Conservation (phyloP, 2,797 vertebrate genomes). For the Kryptolebias ocellatus region DNA sequence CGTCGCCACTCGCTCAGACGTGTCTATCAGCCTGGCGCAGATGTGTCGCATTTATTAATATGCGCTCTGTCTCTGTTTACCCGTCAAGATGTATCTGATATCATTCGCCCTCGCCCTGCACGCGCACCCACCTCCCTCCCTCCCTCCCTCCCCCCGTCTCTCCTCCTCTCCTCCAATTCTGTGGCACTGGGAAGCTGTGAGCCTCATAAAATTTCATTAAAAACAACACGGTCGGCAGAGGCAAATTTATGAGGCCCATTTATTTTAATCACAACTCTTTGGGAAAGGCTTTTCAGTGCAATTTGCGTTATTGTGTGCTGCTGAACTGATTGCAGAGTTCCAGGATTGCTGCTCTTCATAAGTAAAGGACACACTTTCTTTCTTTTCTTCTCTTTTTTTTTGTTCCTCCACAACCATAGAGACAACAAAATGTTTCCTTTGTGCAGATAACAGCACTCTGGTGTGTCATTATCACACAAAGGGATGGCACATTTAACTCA, state of each 20-base stretch:
- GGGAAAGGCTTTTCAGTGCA: conserved; percentile 82
- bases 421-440: conserved; percentile 38
- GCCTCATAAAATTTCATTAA: conserved; percentile 99
- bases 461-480: conserved; percentile 34
- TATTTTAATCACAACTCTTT: conserved; percentile 87
- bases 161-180: conserved; percentile 42
- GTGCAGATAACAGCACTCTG: conserved; percentile 39
- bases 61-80: conserved; percentile 92
- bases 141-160: conserved; percentile 4
- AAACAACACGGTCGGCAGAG: conserved; percentile 85
- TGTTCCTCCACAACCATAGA: conserved; percentile 15
- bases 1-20: conserved; percentile 71
- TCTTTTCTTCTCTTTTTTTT: background rate
- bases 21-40: conserved; percentile 89
- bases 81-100: conserved; percentile 97
- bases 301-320: conserved; percentile 82
- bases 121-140: conserved; percentile 48
- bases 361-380: conserved; percentile 55
- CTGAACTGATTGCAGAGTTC: conserved; percentile 70
- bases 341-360: conserved; percentile 53
- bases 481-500: conserved; percentile 5
- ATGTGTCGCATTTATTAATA: conserved; percentile 99
- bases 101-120: conserved; percentile 88
- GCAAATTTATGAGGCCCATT: conserved; percentile 87
- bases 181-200: conserved; percentile 70